Base-by-base conservation (phyloP, 2,113 vertebrate species). In the Poeciliopsis retropinna region DNA sequence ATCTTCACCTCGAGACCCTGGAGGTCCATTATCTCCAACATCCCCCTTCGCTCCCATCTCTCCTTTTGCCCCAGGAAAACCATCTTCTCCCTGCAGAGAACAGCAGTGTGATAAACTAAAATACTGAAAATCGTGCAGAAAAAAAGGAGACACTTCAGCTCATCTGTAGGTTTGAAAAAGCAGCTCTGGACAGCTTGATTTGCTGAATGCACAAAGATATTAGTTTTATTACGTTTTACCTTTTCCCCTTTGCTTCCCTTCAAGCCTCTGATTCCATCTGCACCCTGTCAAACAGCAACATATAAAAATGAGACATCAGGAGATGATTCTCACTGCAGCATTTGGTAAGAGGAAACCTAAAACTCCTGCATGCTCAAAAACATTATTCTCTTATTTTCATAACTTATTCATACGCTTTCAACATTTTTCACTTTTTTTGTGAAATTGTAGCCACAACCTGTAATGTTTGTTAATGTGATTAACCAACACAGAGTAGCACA, bases 11-110 rank as follows among this genome's bases (percentile, higher is more conserved):
- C 96, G 90, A 5, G 91, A 93, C 0, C 98, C 98, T 4, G 82
- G 27, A 3, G 91, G 90, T 8, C 98, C 97, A 0, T 97, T 90
- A 79, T 99, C 98, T 31, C 98, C 98, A 91, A 91, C 44, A 54
- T 99, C 98, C 9, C 98, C 98, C 81, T 99, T 99, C 79, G 93
- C 92, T 81, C 98, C 98, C 96, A 98, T 97, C 82, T 99, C 97
- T 0, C 98, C 98, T 87, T 99, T 99, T 80, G 97, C 95, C 19
- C 98, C 98, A 0, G 96, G 96, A 88, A 99, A 99, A 19, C 98
- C 98, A 9, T 99, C 98, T 94, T 99, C 98, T 75, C 98, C 98
- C 98, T 99, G 81, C 22, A 60, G 60, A 3, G 74, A 66, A 41
- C 37, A 51, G 13, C 64, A 67, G n/a, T 9, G 25, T 41, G 63